Percentiles rank a stretch among this genome's conserved stretches.
phyloP scores from a whole-genome alignment of 2,113 vertebrate genomes.

The Terrapene triunguis region DNA sequence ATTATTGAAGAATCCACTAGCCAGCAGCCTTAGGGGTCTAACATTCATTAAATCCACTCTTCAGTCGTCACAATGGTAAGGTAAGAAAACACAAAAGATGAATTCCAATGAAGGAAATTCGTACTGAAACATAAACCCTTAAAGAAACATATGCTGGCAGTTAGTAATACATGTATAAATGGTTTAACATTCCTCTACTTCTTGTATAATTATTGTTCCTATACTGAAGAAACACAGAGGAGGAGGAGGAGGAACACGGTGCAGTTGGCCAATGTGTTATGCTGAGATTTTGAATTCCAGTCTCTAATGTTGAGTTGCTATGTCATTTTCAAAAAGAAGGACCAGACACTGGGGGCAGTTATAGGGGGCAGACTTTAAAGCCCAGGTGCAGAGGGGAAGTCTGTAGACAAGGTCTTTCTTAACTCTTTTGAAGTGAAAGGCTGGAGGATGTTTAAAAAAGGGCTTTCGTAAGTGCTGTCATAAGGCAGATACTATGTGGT shows the following conservation, averaged over 20 bases:
- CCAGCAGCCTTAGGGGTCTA: background rate
- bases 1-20: conserved; percentile 1
- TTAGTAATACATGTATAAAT: background rate
- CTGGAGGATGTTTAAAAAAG: background rate
- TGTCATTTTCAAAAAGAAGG: background rate
- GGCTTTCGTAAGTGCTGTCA: background rate
- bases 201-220: background rate
- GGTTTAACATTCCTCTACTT: background rate
- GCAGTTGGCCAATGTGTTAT: background rate
- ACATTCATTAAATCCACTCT: background rate
- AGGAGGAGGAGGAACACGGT: background rate
- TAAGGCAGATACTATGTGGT: background rate
- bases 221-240: background rate
- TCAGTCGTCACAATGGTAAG: background rate
- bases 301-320: background rate
- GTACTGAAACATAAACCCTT: background rate
- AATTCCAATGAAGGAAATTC: background rate
- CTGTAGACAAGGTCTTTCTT: background rate
- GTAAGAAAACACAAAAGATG: background rate
- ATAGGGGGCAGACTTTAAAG: background rate
- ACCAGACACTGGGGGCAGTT: background rate
- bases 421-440: background rate
- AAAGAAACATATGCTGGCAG: background rate
- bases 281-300: background rate
- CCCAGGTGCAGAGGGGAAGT: background rate